A percentile compares a stretch with the other conserved stretches of the same genome.
Evolutionary conservation across 2,797 vertebrate species (phyloP).

Genomic region (Garrulus glandarius): DNA sequence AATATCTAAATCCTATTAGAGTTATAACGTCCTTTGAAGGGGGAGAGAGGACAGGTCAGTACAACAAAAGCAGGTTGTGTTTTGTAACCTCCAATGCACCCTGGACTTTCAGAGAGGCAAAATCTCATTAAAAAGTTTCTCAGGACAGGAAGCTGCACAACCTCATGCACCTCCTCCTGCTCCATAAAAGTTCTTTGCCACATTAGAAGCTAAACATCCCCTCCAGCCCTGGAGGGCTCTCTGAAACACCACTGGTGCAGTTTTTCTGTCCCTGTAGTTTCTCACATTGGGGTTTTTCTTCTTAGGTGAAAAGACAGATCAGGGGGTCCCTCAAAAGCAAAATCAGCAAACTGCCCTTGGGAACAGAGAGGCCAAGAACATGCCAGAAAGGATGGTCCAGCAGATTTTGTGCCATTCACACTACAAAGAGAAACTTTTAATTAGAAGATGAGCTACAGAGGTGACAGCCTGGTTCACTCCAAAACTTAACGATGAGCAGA

Average conservation of each 20-base stretch:
- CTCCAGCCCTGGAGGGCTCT: not conserved
- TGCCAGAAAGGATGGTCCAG: not conserved
- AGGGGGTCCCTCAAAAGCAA: not conserved
- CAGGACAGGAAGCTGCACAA: not conserved
- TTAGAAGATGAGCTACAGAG: not conserved
- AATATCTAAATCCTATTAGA: constrained; percentile 62
- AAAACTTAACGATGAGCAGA: not conserved
- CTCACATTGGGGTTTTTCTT: not conserved
- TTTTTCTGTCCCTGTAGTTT: not conserved
- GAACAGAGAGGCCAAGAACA: not conserved
- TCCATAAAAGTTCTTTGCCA: not conserved
- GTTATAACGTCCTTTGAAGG: not conserved
- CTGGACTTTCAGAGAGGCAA: not conserved
- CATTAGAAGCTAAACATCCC: not conserved
- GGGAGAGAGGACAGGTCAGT: not conserved
- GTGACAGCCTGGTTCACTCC: not conserved
- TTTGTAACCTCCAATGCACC: not conserved
- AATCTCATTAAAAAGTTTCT: not conserved
- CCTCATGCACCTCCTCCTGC: not conserved
- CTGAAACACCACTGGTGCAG: not conserved
- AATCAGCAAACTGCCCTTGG: not conserved
- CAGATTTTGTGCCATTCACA: not conserved
- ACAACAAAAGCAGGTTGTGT: constrained; percentile 23
- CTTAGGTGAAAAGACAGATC: not conserved
- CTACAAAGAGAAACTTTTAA: not conserved